A percentile compares a stretch with the other conserved stretches of the same genome.
These are phyloP conservation scores for Andrena minutula DNA, from an alignment of 2,888 invertebrate genomes.

Conservation along the genomic window DNA sequence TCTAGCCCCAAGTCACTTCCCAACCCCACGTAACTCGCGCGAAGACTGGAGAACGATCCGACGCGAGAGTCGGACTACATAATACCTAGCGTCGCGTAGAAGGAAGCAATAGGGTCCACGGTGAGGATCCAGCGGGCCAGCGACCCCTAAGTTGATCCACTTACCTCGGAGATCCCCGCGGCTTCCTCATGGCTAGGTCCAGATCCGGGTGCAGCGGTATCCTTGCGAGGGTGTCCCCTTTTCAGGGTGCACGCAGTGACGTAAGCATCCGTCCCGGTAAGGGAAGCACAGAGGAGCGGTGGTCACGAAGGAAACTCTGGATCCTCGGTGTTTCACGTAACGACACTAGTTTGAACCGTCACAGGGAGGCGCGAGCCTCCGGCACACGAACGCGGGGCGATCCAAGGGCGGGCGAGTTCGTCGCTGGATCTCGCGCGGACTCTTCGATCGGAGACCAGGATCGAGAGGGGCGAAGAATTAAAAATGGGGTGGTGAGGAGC, in stretches of 20 bases:
- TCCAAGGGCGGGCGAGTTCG: neutral
- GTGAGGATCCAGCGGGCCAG: too few species aligned
- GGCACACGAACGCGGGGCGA: constrained; percentile 15
- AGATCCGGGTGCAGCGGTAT: constrained; percentile 11
- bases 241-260: neutral
- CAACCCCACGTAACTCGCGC: too few species aligned
- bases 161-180: constrained; percentile 29
- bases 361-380: constrained; percentile 27
- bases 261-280: constrained; percentile 7
- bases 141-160: constrained; percentile 22
- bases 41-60: neutral
- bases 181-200: constrained; percentile 26
- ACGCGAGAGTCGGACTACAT: too few species aligned
- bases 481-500: neutral
- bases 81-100: neutral
- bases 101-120: neutral
- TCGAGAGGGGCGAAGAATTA: neutral
- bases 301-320: neutral
- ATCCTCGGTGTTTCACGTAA: constrained; percentile 18
- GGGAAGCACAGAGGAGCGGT: constrained; percentile 19
- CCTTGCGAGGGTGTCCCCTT: neutral
- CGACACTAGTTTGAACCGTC: constrained; percentile 38
- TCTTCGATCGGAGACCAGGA: neutral
- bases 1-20: too few species aligned
- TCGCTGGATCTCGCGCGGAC: neutral